Conservation (phyloP, 1,140 invertebrate genomes). For the Bradysia coprophila region DNA sequence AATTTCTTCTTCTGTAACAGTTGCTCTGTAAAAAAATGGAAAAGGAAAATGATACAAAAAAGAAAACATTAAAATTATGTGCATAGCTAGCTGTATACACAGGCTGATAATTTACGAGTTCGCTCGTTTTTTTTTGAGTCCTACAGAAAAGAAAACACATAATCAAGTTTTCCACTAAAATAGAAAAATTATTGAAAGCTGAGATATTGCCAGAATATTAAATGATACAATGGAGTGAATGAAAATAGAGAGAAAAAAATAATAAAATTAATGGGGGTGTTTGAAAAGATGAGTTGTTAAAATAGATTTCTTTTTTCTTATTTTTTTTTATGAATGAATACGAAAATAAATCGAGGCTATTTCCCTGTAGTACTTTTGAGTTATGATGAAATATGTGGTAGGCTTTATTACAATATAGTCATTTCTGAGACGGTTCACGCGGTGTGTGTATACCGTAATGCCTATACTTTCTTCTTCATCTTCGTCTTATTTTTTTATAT, state of each 20-base stretch:
- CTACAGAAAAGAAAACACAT: too few species aligned
- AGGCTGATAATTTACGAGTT: too few species aligned
- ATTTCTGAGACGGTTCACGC: too few species aligned
- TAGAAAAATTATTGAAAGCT: not conserved
- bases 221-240: not conserved
- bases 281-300: not conserved
- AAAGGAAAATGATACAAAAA: not conserved
- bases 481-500: too few species aligned
- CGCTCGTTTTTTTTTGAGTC: not conserved
- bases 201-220: not conserved
- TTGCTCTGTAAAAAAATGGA: slow-evolving; percentile 39
- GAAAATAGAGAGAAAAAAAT: not conserved
- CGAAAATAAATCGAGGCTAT: not conserved
- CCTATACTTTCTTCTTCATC: too few species aligned
- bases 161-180: too few species aligned
- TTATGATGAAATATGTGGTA: not conserved
- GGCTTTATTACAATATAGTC: too few species aligned
- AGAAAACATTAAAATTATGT: too few species aligned
- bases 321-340: too few species aligned
- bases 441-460: too few species aligned
- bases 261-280: not conserved
- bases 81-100: too few species aligned
- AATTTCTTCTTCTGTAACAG: slow-evolving; percentile 74
- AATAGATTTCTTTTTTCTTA: not conserved
- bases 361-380: not conserved